Evolutionary conservation across 2,113 vertebrate species (phyloP), one percentile per base, ranked within the genome.

Genomic region (Menura novaehollandiae): DNA sequence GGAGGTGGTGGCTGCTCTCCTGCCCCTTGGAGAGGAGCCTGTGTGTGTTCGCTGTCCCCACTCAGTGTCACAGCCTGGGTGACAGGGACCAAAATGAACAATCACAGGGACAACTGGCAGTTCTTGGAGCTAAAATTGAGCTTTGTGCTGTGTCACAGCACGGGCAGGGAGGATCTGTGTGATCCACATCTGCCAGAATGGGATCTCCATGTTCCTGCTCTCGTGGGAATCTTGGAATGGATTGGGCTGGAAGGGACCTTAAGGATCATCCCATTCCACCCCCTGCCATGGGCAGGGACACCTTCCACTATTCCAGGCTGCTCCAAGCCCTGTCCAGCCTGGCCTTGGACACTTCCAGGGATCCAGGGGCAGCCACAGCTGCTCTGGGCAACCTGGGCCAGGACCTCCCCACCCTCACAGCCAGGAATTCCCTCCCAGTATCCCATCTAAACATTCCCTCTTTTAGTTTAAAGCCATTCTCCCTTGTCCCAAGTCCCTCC

Each of bases 131-230:
- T 4, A 74, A 5, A 1, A 1, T 1, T 11, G 10, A 37, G 90
- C 60, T 66, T 7, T 35, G 69, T 3, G 32, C 55, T 47, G 64
- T 3, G 16, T 5, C 51, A 37, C 79, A 9, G 64, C 3, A 2
- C 8, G 52, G 52, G 52, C 52, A 53, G 52, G 28, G 28, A 30
- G 64, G 24, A 4, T 22, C 20, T 8, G 58, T 8, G 19, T 7
- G n/a, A 17, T 14, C 64, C 64, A 11, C 1, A 1, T 7, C 0
- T 13, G 39, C 6, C 13, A 7, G 10, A 7, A 3, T 0, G 1
- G 28, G 18, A 11, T 47, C 41, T 30, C 69, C 3, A 0, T 9
- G 2, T 13, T 56, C 56, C 49, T 58, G 58, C 58, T 43, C 21
- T 26, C 0, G 0, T 32, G 58, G 76, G 27, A 33, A 3, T 33